Evolutionary conservation across 2,888 invertebrate species (phyloP).

Genomic region (Yponomeuta plumbellus): DNA sequence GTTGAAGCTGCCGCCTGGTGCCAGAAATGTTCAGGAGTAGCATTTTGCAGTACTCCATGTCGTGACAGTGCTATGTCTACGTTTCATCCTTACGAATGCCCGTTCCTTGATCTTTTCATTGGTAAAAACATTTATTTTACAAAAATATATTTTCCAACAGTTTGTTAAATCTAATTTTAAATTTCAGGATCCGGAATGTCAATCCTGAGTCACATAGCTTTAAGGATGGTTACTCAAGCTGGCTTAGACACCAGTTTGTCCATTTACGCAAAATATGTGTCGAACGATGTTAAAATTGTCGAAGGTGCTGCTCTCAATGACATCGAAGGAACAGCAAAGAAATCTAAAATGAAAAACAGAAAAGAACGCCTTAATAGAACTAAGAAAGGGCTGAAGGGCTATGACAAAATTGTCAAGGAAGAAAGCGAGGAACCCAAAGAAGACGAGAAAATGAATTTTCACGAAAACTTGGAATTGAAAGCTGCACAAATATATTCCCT

Average conservation of each 20-base stretch:
- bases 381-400: conserved; percentile 50
- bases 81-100: conserved; percentile 87
- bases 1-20: conserved; percentile 81
- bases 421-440: conserved; percentile 42
- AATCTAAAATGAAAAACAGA: conserved; percentile 59
- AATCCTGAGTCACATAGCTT: conserved; percentile 83
- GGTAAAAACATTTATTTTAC: conserved; percentile 56
- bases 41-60: conserved; percentile 83
- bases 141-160: neutral
- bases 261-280: conserved; percentile 61
- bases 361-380: conserved; percentile 60
- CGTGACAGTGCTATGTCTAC: conserved; percentile 78
- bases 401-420: conserved; percentile 34
- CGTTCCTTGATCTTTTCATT: conserved; percentile 82
- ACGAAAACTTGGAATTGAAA: conserved; percentile 53
- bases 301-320: conserved; percentile 51
- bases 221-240: conserved; percentile 86
- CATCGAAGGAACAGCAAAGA: conserved; percentile 56
- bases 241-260: conserved; percentile 65
- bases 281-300: conserved; percentile 46
- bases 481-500: conserved; percentile 77
- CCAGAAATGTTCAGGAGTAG: conserved; percentile 83
- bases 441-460: conserved; percentile 46
- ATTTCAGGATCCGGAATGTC: conserved; percentile 86
- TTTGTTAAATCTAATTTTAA: neutral